Evolutionary conservation across 2,888 invertebrate genomes (phyloP).

Genomic region (Cactoblastis cactorum): DNA sequence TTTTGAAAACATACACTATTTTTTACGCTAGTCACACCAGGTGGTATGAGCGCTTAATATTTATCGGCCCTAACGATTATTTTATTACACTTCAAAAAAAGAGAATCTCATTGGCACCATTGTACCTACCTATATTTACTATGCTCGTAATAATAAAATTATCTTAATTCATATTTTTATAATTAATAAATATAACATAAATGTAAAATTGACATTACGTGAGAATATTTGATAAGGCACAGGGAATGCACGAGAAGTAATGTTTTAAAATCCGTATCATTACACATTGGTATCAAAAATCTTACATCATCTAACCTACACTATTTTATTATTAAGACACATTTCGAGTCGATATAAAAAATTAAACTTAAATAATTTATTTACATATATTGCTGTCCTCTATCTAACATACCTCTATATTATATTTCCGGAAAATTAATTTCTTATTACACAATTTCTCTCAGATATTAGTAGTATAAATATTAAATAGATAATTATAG

Average conservation of each 20-base stretch:
- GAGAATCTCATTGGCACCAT: not conserved
- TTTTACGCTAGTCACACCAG: not conserved
- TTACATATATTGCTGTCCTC: slow-evolving; percentile 11
- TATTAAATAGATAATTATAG: slow-evolving; percentile 1
- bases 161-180: not conserved
- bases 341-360: slow-evolving; percentile 21
- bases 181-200: not conserved
- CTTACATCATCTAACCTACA: not conserved
- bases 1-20: not conserved
- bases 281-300: not conserved
- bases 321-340: not conserved
- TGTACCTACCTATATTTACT: too few species aligned
- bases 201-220: slow-evolving; percentile 2
- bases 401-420: slow-evolving; percentile 13
- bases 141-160: too few species aligned
- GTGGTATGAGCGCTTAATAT: too few species aligned
- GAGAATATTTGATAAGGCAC: slow-evolving; percentile 56
- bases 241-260: slow-evolving; percentile 64
- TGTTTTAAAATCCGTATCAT: not conserved
- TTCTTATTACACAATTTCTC: too few species aligned
- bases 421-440: not conserved
- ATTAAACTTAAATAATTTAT: slow-evolving; percentile 18
- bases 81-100: not conserved
- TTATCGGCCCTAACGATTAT: too few species aligned
- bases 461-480: too few species aligned